Percentiles rank a stretch among this genome's conserved stretches.
Conservation (phyloP, 1,140 invertebrate genomes). For the Lasioglossum albipes region DNA sequence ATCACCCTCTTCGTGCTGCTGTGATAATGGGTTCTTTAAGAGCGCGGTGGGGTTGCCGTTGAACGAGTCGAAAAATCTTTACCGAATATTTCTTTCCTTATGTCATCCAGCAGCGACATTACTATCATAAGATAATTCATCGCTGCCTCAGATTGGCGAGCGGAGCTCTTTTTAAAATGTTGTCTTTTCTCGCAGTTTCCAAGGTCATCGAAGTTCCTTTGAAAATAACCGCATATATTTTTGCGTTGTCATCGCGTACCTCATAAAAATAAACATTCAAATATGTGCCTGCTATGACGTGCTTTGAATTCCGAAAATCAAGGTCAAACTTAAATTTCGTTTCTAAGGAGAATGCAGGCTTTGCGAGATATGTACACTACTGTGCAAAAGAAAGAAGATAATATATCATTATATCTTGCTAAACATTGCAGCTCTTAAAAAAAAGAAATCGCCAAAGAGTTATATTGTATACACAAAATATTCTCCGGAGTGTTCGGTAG, state of each 20-base stretch:
- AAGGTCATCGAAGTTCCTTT: no score
- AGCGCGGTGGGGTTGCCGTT: slow-evolving; percentile 28
- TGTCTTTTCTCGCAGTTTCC: no score
- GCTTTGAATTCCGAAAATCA: no score
- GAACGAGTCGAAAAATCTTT: slow-evolving; percentile 48
- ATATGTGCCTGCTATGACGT: no score
- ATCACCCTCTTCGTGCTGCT: slow-evolving; percentile 43
- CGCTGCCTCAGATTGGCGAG: slow-evolving; percentile 35
- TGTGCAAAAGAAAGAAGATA: no score
- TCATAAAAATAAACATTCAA: no score
- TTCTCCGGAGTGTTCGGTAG: background rate
- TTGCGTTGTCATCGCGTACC: no score
- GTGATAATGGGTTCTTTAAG: slow-evolving; percentile 61
- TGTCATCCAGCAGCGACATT: slow-evolving; percentile 28
- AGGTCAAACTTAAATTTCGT: no score
- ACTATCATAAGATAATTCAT: slow-evolving; percentile 38
- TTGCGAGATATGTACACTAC: no score
- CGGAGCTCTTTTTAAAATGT: slow-evolving; percentile 17
- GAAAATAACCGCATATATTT: no score
- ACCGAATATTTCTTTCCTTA: slow-evolving; percentile 58
- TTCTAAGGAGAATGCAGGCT: no score
- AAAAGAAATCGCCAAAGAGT: background rate
- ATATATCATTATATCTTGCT: no score
- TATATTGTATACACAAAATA: background rate
- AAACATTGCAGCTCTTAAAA: slow-evolving; percentile 9